Percentiles rank a stretch among this genome's conserved stretches.
phyloP scores from a whole-genome alignment of 2,888 invertebrate species.

The Platerodrilus igneus region DNA sequence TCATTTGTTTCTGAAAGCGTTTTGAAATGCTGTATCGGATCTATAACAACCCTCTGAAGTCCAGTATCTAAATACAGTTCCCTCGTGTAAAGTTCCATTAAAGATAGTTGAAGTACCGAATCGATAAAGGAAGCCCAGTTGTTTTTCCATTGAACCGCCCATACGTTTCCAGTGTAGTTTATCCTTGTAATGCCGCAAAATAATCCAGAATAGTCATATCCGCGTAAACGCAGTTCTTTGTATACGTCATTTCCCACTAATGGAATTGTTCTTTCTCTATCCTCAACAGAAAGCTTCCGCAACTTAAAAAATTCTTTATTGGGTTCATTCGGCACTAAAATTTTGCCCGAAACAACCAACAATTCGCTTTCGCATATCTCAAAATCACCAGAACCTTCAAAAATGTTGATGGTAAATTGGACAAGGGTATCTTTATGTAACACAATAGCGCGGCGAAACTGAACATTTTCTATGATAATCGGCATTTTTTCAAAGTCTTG shows the following conservation, averaged over 20 bases:
- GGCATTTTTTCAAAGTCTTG: constrained; percentile 71
- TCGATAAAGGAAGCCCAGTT: constrained; percentile 96
- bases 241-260: constrained; percentile 69
- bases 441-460: constrained; percentile 90
- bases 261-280: constrained; percentile 50
- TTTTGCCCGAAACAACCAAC: constrained; percentile 74
- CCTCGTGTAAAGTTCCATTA: constrained; percentile 69
- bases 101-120: constrained; percentile 90
- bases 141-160: no score
- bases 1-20: constrained; percentile 39
- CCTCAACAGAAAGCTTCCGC: constrained; percentile 43
- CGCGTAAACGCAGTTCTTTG: constrained; percentile 79
- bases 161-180: no score
- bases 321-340: constrained; percentile 60
- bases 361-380: constrained; percentile 84
- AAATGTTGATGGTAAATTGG: constrained; percentile 76
- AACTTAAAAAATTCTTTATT: constrained; percentile 59
- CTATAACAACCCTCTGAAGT: constrained; percentile 73
- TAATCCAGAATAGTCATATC: no score
- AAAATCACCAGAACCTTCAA: constrained; percentile 79
- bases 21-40: constrained; percentile 66
- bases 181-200: no score
- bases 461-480: constrained; percentile 82
- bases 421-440: constrained; percentile 77
- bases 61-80: constrained; percentile 87